These are phyloP conservation scores for Peromyscus leucopus DNA, from an alignment of 2,113 vertebrate genomes.

Conservation along the genomic window DNA sequence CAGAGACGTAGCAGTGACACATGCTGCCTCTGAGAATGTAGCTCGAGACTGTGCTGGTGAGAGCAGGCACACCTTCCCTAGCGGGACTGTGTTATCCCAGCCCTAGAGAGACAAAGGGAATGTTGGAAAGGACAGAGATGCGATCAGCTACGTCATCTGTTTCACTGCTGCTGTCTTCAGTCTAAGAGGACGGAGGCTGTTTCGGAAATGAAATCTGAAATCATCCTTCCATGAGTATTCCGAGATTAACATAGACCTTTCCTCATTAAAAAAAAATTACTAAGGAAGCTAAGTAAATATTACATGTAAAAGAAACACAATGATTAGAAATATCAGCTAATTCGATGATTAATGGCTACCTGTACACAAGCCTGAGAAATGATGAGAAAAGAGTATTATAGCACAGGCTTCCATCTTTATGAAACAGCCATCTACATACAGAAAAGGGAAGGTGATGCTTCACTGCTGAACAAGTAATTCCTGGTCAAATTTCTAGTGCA, in stretches of 20 bases:
- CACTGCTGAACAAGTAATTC: background rate
- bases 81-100: background rate
- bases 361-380: background rate
- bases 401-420: background rate
- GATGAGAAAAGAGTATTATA: background rate
- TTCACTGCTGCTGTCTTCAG: background rate
- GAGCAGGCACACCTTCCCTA: background rate
- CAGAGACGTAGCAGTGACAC: background rate
- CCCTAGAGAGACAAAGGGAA: background rate
- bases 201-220: background rate
- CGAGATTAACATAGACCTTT: background rate
- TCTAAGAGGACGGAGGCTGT: background rate
- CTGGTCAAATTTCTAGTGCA: background rate
- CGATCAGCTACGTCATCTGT: background rate
- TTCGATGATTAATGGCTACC: background rate
- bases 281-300: background rate
- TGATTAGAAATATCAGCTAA: constrained; percentile 22
- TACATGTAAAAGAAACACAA: background rate
- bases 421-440: background rate
- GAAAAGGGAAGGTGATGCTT: background rate
- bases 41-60: background rate
- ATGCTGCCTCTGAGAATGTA: background rate
- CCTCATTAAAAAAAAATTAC: background rate
- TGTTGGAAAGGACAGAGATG: background rate
- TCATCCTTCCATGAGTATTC: background rate